Base-by-base conservation (phyloP, 2,113 vertebrate genomes). In the Perccottus glenii region DNA sequence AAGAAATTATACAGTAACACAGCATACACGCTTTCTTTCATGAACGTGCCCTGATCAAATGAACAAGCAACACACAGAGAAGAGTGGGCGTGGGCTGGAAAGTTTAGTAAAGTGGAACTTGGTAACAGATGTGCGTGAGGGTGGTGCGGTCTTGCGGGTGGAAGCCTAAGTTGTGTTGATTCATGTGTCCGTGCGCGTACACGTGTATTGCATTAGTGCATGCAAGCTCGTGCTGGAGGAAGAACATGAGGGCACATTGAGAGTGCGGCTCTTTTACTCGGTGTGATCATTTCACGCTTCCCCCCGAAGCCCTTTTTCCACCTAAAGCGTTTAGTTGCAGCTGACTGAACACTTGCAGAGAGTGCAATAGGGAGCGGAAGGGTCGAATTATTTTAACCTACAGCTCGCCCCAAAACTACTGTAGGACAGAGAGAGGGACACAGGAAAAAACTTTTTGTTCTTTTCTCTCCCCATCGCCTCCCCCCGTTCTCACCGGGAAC, bases 291-390 rank as follows among this genome's bases (percentile, higher is more conserved):
- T 98, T 97, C 96, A 98, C 96, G 95, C 95, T 94, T 93, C 91
- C 94, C 94, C 96, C 95, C 92, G 92, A 95, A 93, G 91, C 94
- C 93, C 92, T 95, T 96, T 96, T 96, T 95, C 96, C 96, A 95
- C 94, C 96, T 98, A 98, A 99, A 99, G 95, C 95, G 96, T 98
- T 99, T 99, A 98, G 97, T 99, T 95, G 96, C 96, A 98, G 96
- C 94, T 96, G 96, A 97, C 91, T 98, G 97, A 96, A 90, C 97
- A 96, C 95, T 96, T 94, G 94, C 93, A 95, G 94, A 65, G 93
- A 92, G 93, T 94, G 94, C 95, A 92, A 93, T 93, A 93, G 96
- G 94, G 94, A 96, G 96, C 95, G 97, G 97, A 97, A 98, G 95
- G 94, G 93, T 95, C 94, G 94, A 96, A 95, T 98, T 98, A 97